phyloP scores from a whole-genome alignment of 2,113 vertebrate genomes.

The Seriola rivoliana region DNA sequence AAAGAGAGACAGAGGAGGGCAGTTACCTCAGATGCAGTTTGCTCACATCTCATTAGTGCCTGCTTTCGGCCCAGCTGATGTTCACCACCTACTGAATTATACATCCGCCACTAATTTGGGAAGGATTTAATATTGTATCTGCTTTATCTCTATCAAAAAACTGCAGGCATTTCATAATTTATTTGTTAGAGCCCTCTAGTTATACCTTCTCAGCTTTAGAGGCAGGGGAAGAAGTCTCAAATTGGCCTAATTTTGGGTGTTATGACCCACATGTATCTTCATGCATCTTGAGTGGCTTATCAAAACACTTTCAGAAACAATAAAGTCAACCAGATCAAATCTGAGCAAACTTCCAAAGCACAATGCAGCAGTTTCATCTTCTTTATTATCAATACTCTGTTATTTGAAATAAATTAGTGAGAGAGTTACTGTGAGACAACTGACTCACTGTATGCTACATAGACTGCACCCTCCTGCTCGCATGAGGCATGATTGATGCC shows the following conservation, averaged over 20 bases:
- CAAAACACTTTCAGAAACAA: slow-evolving; percentile 5
- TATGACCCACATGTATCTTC: slow-evolving; percentile 63
- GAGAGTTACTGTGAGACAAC: neutral
- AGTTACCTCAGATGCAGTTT: slow-evolving; percentile 70
- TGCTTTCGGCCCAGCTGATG: slow-evolving; percentile 73
- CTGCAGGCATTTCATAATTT: slow-evolving; percentile 73
- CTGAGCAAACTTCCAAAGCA: slow-evolving; percentile 6
- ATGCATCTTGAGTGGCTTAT: slow-evolving; percentile 30
- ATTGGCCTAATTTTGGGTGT: slow-evolving; percentile 62
- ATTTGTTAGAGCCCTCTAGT: slow-evolving; percentile 70
- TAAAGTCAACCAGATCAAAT: slow-evolving; percentile 9
- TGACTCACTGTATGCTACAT: neutral
- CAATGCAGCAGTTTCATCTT: neutral
- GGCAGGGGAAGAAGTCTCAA: slow-evolving; percentile 43
- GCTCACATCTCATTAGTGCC: slow-evolving; percentile 79
- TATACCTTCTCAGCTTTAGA: slow-evolving; percentile 64
- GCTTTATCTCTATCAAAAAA: slow-evolving; percentile 75
- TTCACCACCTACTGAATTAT: slow-evolving; percentile 79
- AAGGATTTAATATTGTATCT: slow-evolving; percentile 79
- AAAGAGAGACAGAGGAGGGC: slow-evolving; percentile 57
- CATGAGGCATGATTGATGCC: slow-evolving; percentile 43
- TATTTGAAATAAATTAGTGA: slow-evolving; percentile 5
- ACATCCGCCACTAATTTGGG: slow-evolving; percentile 80
- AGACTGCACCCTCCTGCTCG: slow-evolving; percentile 15
- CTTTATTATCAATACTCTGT: neutral